Evolutionary conservation across 2,888 invertebrate genomes (phyloP).

Genomic region (Drosophila longiperda): DNA sequence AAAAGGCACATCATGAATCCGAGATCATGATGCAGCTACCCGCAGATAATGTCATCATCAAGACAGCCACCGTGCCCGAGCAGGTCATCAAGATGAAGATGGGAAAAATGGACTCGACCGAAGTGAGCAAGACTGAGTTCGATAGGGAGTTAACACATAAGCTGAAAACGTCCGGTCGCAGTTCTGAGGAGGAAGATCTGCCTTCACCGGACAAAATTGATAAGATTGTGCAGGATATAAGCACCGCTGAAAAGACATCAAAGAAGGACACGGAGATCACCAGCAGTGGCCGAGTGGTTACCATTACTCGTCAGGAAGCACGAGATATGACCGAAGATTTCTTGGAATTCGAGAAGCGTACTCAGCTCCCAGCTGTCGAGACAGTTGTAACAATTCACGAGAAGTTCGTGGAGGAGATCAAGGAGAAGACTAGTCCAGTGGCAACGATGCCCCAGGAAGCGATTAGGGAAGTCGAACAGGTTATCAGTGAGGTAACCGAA

Average conservation of each 20-base stretch:
- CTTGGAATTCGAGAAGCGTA: conserved; percentile 76
- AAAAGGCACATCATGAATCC: conserved; percentile 85
- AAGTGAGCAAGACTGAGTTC: conserved; percentile 84
- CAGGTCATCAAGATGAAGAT: conserved; percentile 85
- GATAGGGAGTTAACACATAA: conserved; percentile 84
- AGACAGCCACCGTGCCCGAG: conserved; percentile 83
- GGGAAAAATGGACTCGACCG: conserved; percentile 83
- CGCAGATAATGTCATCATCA: conserved; percentile 84
- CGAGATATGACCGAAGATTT: conserved; percentile 82
- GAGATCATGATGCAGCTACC: conserved; percentile 85
- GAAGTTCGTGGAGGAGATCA: conserved; percentile 74
- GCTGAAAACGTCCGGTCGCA: conserved; percentile 82
- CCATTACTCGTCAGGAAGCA: conserved; percentile 75
- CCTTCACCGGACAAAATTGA: conserved; percentile 68
- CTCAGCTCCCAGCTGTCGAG: conserved; percentile 65
- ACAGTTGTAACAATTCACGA: conserved; percentile 62
- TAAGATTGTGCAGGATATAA: conserved; percentile 71
- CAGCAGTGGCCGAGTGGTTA: conserved; percentile 56
- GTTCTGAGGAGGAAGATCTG: conserved; percentile 76
- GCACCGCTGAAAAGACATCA: conserved; percentile 60
- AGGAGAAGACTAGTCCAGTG: conserved; percentile 68
- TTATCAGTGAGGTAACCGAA: conserved; percentile 71
- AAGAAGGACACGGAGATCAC: conserved; percentile 56
- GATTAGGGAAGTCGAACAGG: conserved; percentile 62
- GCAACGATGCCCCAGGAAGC: conserved; percentile 59